Evolutionary conservation across 2,113 vertebrate species (phyloP).

Genomic region (Syrrhaptes paradoxus): DNA sequence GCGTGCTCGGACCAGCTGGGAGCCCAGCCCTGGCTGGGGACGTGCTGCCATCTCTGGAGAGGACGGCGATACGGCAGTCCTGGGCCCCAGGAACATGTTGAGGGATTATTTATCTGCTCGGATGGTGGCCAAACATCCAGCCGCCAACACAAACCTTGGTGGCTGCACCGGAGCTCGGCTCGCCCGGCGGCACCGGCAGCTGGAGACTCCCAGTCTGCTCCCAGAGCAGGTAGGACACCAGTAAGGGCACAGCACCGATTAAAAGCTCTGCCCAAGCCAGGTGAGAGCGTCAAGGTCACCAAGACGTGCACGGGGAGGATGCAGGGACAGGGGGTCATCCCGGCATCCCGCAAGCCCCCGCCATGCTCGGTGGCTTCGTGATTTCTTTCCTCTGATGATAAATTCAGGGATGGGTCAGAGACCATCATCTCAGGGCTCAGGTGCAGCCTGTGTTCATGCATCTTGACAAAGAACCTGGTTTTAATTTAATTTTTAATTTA

Average conservation of each 20-base stretch:
- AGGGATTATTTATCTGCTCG: background rate
- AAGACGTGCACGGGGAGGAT: fast-evolving
- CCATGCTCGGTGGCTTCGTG: fast-evolving
- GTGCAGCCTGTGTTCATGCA: background rate
- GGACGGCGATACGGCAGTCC: background rate
- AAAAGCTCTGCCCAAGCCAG: background rate
- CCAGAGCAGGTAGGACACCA: background rate
- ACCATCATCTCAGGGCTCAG: background rate
- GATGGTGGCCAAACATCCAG: background rate
- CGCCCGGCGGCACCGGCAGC: background rate
- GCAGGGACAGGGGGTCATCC: background rate
- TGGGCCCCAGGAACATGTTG: fast-evolving
- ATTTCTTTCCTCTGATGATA: background rate
- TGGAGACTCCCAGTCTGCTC: background rate
- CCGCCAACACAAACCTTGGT: fast-evolving
- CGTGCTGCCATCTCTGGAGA: constrained; percentile 57
- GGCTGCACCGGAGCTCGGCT: background rate
- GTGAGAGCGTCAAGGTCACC: fast-evolving
- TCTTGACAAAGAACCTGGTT: background rate
- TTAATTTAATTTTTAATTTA: no score
- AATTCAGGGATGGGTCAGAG: background rate
- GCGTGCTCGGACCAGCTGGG: fast-evolving
- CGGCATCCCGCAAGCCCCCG: fast-evolving
- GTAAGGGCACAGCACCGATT: background rate
- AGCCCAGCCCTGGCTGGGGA: background rate